Evolutionary conservation across 2,888 invertebrate species (phyloP), one percentile per base, ranked within the genome.

Genomic region (Andrena minutula): DNA sequence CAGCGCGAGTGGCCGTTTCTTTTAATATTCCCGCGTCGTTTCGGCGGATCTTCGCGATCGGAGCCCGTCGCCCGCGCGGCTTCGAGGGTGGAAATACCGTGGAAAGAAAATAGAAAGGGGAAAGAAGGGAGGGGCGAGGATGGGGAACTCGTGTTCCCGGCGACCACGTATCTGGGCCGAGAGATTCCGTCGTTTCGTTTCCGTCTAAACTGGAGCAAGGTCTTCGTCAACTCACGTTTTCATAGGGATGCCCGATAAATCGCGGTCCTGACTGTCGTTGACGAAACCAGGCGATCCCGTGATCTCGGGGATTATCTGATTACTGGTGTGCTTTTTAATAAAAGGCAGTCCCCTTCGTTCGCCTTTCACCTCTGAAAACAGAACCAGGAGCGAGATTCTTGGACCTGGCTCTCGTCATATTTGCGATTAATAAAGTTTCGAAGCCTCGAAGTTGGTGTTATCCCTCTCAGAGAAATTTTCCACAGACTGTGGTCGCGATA

Each of bases 191-290:
- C 77, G 80, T 81, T 83, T 77, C 80, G 79, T 86, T 88, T 84
- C 70, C 81, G 77, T 82, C 51, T 47, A 78, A 88, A 85, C 76
- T 88, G 83, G 87, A 83, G 80, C 88, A 88, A 88, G 87, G 86
- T 88, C 83, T 78, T 77, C 82, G 86, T 68, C 69, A 66, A 81
- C 75, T 78, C 78, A 75, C 74, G 76, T 76, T 82, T 85, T 85
- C 78, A 82, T 86, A 88, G 82, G 73, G 79, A 66, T 69, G 64
- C 56, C 61, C 68, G 75, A 75, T 73, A 75, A 82, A 81, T 84
- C 75, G 58, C 41, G 47, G 68, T 32, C 20, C 69, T 20, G 51
- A 16, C 63, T 26, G 41, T 12, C 47, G 47, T 23, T 26, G 70
- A 81, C 65, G 64, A 58, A 60, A 58, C 7, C 28, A 51, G 23